Evolutionary conservation across 2,797 vertebrate species (phyloP).

Genomic region (Loris lydekkerianus): DNA sequence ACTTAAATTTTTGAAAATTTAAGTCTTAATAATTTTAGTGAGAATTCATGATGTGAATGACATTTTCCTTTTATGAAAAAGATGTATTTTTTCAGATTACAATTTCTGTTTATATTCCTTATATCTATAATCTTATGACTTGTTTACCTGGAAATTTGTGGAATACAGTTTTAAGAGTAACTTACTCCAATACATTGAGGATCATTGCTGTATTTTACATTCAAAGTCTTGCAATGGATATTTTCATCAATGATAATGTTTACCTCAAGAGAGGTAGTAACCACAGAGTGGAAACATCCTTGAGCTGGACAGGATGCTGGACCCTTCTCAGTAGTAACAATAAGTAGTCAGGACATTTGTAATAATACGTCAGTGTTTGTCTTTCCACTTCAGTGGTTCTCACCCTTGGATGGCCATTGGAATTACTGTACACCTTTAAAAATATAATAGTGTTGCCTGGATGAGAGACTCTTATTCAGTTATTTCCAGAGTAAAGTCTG

Average conservation of each 20-base stretch:
- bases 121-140: background rate
- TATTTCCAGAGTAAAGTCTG: background rate
- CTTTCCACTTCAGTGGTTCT: background rate
- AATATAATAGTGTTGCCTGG: background rate
- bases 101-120: background rate
- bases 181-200: background rate
- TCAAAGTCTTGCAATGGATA: background rate
- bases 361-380: background rate
- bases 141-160: background rate
- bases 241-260: background rate
- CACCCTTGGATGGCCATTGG: background rate
- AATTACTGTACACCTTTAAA: background rate
- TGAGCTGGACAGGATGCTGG: background rate
- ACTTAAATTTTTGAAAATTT: background rate
- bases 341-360: background rate
- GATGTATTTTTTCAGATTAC: background rate
- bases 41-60: background rate
- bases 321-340: background rate
- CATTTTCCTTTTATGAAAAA: conserved; percentile 20
- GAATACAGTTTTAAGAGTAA: background rate
- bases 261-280: background rate
- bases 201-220: background rate
- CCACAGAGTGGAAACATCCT: background rate
- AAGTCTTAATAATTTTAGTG: background rate
- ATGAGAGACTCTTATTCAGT: background rate